Base-by-base conservation (phyloP, 1,140 invertebrate genomes). In the Augochlora pura region DNA sequence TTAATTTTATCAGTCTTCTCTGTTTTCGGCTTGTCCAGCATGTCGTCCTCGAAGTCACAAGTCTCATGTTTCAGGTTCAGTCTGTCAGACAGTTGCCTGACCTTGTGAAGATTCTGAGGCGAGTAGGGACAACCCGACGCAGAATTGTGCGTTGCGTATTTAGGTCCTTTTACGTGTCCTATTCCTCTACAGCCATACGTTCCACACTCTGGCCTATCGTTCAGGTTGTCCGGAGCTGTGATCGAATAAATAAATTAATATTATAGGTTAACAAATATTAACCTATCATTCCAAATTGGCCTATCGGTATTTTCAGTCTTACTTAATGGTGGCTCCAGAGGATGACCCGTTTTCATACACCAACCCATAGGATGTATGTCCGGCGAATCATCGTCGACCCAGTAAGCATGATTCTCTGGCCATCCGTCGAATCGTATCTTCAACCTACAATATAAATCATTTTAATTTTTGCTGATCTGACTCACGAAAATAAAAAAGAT, bases 341-440 rank as follows among this genome's bases (percentile, higher is more conserved):
- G 96, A 93, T 98, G 97, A 49, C 96, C 96, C 4, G 97, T 98
- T 91, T 97, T 97, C 77, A 94, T 91, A 90, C 97, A 98, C 97
- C 98, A 99, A 32, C 97, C 97, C 83, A 97, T 94, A 21, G 98
- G 98, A 94, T 99, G 98, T 86, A 99, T 96, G 92, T 98, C 97
- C 0, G 96, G 94, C 80, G 95, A 97, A 92, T 99, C 97, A 90
- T 98, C 97, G 89, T 98, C 96, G 80, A 98, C 93, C 97, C 97
- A 98, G 90, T 96, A 98, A 80, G 97, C 96, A 91, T 98, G 97
- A 77, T 95, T 95, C 82, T 96, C 95, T 2, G 96, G 95, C 97
- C 98, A 99, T 14, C 98, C 98, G 92, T 99, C 98, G 93, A 98
- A 98, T 87, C 97, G 95, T 69, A 99, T 95, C 88, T 96, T 95